Base-by-base conservation (phyloP, 2,888 invertebrate species). In the Melipona beecheii region DNA sequence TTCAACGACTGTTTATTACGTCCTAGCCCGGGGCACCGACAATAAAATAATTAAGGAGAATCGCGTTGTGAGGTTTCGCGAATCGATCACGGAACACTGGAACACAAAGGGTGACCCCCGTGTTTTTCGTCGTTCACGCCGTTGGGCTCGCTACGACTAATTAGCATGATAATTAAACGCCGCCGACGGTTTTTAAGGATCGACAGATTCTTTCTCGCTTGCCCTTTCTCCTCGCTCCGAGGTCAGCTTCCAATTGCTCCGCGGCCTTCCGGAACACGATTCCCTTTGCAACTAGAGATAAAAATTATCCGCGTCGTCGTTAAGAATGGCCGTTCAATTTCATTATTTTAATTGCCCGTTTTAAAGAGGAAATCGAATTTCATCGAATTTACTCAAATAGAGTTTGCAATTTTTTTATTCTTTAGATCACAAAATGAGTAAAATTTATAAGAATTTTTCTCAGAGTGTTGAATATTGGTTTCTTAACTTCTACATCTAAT, bases 151-250 rank as follows among this genome's bases (percentile, higher is more conserved):
- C 77, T 68, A 36, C 86, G 78, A 85, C 88, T 90, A 90, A 91
- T 91, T 90, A 91, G 86, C 89, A 88, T 87, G 89, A 88, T 91
- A 89, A 91, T 91, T 90, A 90, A 87, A 79, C 87, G 89, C 78
- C 86, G 81, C 83, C 84, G 83, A 80, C 71, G 19, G 76, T 79
- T 83, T 84, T 87, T 85, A 81, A 82, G 77, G 78, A 70, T 85
- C 81, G 77, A 74, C 81, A 58, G 79, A 64, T n/a, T 58, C 73
- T 76, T 71, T 80, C 78, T 69, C 78, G 81, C 60, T 81, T 66
- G 64, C 36, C 68, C 68, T 43, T 13, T 24, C 56, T 24, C 56
- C 17, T 15, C 78, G 66, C 64, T 71, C 2, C 9, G 75, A 69
- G 82, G 80, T 86, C 87, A 76, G 69, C 78, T 73, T 85, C 78